A percentile compares a stretch with the other conserved stretches of the same genome.
Conservation (phyloP, 2,113 vertebrate genomes). For the Alosa alosa region DNA sequence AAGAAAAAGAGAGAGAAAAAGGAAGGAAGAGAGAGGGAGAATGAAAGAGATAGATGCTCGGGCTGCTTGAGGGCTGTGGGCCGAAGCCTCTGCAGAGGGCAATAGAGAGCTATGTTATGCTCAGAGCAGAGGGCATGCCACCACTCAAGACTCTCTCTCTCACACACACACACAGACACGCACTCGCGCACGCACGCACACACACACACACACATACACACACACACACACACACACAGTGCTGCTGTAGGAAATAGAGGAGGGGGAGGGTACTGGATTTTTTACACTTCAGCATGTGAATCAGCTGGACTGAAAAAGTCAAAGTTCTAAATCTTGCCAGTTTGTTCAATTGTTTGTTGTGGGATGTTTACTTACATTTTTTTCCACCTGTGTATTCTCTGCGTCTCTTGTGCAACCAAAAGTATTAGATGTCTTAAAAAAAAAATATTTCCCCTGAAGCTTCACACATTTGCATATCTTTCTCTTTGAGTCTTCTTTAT, state of each 20-base stretch:
- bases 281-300: background rate
- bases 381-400: background rate
- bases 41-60: background rate
- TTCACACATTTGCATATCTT: background rate
- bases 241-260: background rate
- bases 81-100: conserved; percentile 46
- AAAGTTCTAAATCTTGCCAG: background rate
- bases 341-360: background rate
- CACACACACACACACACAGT: background rate
- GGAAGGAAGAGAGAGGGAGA: conserved; percentile 25
- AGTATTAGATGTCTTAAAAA: background rate
- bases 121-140: background rate
- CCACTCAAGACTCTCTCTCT: background rate
- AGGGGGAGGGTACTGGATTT: no score
- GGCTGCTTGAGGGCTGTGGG: conserved; percentile 1
- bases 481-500: background rate
- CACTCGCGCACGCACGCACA: background rate
- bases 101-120: conserved; percentile 37
- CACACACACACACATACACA: background rate
- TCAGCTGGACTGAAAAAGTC: background rate
- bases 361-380: background rate
- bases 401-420: background rate
- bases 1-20: conserved; percentile 37
- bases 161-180: background rate
- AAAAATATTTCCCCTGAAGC: background rate